These are phyloP conservation scores for Hydroisotoma schaefferi DNA, from an alignment of 2,888 invertebrate species.

Conservation along the genomic window DNA sequence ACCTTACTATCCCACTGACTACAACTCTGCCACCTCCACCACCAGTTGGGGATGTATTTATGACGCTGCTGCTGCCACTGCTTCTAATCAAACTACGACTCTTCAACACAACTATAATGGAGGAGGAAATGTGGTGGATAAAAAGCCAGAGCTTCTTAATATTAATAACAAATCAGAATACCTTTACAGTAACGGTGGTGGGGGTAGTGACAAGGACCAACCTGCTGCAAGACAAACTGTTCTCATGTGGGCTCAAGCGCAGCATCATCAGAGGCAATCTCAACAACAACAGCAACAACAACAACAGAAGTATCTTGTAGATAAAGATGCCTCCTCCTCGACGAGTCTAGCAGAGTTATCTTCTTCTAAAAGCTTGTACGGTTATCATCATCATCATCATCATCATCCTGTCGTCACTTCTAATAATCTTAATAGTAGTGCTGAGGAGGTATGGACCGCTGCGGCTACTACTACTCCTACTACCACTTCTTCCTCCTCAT, in stretches of 20 bases:
- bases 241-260: constrained; percentile 88
- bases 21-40: constrained; percentile 52
- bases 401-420: constrained; percentile 26
- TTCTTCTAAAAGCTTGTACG: too few relatives aligned
- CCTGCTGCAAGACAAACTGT: constrained; percentile 87
- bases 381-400: constrained; percentile 20
- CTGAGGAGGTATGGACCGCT: constrained; percentile 31
- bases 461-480: too few relatives aligned
- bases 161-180: constrained; percentile 31
- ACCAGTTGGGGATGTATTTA: constrained; percentile 64
- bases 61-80: constrained; percentile 26
- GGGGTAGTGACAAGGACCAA: too few relatives aligned
- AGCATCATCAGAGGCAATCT: too few relatives aligned
- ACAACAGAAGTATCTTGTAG: constrained; percentile 23
- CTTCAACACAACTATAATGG: constrained; percentile 23
- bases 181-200: constrained; percentile 6
- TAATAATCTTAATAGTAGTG: constrained; percentile 19
- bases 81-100: constrained; percentile 24
- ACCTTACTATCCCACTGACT: constrained; percentile 80
- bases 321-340: too few relatives aligned
- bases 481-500: too few relatives aligned
- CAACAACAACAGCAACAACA: constrained; percentile 35
- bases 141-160: too few relatives aligned
- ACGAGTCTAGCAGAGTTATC: too few relatives aligned
- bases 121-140: constrained; percentile 14